Evolutionary conservation across 1,140 invertebrate genomes (phyloP), one percentile per base, ranked within the genome.

Genomic region (Diabrotica virgifera): DNA sequence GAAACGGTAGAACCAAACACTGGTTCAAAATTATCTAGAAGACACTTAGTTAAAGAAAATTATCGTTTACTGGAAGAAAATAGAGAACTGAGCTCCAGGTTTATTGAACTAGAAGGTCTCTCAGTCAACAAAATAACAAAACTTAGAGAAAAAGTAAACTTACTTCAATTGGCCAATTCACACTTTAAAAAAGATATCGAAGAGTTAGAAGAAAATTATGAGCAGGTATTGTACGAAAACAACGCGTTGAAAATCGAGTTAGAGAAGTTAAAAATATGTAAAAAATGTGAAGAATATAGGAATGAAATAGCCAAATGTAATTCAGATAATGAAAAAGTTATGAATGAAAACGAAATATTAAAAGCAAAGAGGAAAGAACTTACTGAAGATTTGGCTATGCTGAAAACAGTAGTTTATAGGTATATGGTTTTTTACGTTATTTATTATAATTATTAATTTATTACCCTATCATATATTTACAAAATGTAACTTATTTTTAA

Each of bases 391-490:
- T 76, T 88, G 50, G 76, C 80, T 13, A 84, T 90, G 78, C 72
- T 89, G 5, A 90, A 90, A 76, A 87, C 84, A 51, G 80, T 90
- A 0, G 83, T 90, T 63, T 89, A 85, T 71, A 81, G 83, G 83
- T 84, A 70, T 58, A 40, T 56, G 24, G n/a, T n/a, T n/a, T 24
- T 24, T 24, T 24, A 24, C 1, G 24, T 24, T 24, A 24, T 24
- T 4, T 2, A 24, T 24, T 24, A 24, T 24, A 24, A 24, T 24
- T 2, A 24, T 2, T 24, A 24, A 24, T 24, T 24, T 24, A 24
- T 24, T 24, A 24, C 24, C 24, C 4, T 24, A 24, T 24, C 24
- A 24, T 24, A 1, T 4, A 24, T 24, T 24, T 24, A 24, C 24
- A 24, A 24, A 24, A 24, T 24, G 4, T 2, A 24, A 24, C 24